Evolutionary conservation across 64 coral and sea anemone genomes (phyloP), one percentile per base, ranked within the genome.

Genomic region (Cladopsammia gracilis): DNA sequence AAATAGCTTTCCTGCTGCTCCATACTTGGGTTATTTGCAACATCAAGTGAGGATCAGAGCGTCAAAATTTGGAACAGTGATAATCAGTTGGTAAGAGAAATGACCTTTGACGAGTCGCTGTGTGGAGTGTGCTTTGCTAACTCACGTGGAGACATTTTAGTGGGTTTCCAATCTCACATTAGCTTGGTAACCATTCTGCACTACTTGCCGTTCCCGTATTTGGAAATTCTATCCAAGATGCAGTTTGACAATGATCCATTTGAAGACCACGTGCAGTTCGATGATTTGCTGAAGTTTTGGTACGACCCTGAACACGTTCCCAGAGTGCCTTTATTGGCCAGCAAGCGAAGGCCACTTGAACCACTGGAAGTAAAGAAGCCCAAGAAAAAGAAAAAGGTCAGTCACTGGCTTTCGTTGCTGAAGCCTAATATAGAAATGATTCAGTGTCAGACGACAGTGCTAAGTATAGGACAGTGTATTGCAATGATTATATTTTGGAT

Each of bases 1-100:
- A 12, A 57, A 57, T 48, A 99, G 98, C 74, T 99, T 16, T 99
- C 98, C 7, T 61, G 94, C 24, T 99, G 98, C 57, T 71, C 91
- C 14, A 78, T 62, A 2, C 92, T 99, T 7, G 86, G 87, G 12
- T 57, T 99, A 18, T 98, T 99, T 45, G 98, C 98, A 57, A 99
- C 98, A 5, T 96, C 98, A 26, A 99, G 98, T 13, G 78, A 96
- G 25, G 98, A 99, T 65, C 77, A 91, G 8, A 91, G 94, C 20
- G 95, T 99, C 51, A 96, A 96, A 82, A 88, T 99, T 76, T 99
- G 98, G 98, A 96, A 96, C 92, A 82, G 57, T 19, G 83, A 99
- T 26, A 96, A 96, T 13, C 95, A 96, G 68, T 94, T 99, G 0
- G 85, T 99, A 0, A 71, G 95, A 8, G 98, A 99, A 42, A 64